Percentiles rank a stretch among this genome's conserved stretches.
phyloP scores from a whole-genome alignment of 2,797 vertebrate species.

The Pantherophis vulpinus region DNA sequence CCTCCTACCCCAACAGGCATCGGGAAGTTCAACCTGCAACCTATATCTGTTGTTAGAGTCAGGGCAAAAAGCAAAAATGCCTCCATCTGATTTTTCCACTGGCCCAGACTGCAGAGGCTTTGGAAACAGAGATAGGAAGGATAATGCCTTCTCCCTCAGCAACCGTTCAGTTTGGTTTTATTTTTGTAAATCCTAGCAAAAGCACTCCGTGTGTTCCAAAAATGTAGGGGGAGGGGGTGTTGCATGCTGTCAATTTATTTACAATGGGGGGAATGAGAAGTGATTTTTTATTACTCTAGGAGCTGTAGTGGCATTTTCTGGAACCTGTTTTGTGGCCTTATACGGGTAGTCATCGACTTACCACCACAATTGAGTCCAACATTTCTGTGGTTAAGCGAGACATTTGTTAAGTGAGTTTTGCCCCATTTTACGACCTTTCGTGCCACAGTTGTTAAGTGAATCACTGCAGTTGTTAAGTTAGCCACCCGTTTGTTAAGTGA shows the following conservation, averaged over 20 bases:
- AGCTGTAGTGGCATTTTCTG: not conserved
- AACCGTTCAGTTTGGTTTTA: not conserved
- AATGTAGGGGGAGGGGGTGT: not conserved
- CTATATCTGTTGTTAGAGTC: not conserved
- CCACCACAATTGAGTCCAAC: not conserved
- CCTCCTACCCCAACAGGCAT: not conserved
- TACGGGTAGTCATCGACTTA: rapidly evolving
- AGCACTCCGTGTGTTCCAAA: not conserved
- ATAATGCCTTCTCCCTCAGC: not conserved
- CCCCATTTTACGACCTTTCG: not conserved
- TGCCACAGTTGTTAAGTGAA: not conserved
- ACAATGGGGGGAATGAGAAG: not conserved
- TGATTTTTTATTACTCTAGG: not conserved
- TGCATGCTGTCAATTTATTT: not conserved
- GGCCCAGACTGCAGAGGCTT: not conserved
- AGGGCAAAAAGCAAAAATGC: not conserved
- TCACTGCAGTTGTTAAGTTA: too few relatives aligned
- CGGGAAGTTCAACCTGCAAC: not conserved
- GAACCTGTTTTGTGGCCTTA: not conserved
- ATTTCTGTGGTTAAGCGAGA: not conserved
- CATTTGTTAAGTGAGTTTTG: not conserved
- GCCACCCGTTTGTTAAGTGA: not conserved
- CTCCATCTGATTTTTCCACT: not conserved
- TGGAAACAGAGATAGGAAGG: not conserved
- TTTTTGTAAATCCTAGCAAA: not conserved